Evolutionary conservation across 2,113 vertebrate species (phyloP), one percentile per base, ranked within the genome.

Genomic region (Chiloscyllium plagiosum): DNA sequence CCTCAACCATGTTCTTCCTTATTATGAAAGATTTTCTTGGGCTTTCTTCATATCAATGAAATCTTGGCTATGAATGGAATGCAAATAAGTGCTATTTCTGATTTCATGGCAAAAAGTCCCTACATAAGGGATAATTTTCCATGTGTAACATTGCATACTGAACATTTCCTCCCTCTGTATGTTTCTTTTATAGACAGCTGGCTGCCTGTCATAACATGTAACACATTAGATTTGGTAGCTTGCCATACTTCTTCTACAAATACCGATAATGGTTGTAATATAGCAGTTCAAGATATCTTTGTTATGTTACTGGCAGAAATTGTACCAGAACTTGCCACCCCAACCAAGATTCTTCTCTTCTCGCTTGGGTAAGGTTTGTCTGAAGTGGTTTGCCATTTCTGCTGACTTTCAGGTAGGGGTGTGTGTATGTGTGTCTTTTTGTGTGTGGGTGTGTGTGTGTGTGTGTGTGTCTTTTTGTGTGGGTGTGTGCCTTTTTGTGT

Each of bases 201-300:
- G 94, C 94, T 72, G 42, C 12, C 69, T 95, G 68, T 42, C 68
- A 42, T 94, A 70, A 68, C 37, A 69, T 42, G 66, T 94, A 94
- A 94, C 10, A 52, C 68, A 72, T 50, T 70, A 47, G 47, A 72
- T 33, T 95, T 95, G 66, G 68, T 72, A 72, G 50, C 3, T 95
- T 95, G 94, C 68, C 94, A 52, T 95, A 24, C 72, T 50, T 50
- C 89, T n/a, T 61, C 61, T 93, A 66, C 89, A 93, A 83, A 72
- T 69, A 76, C 12, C 29, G 72, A 47, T 2, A 52, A 42, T 95
- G 69, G 3, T 95, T 95, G 69, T 76, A 76, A 72, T 26, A 72
- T 17, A 52, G 68, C 66, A 61, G 13, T 76, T 72, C 17, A 95
- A 95, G 42, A 95, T 95, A 70, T 4, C 68, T 70, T 95, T 72